A percentile compares a stretch with the other conserved stretches of the same genome.
Evolutionary conservation across 1,140 invertebrate species (phyloP).

Genomic region (Tetramorium simillimum): DNA sequence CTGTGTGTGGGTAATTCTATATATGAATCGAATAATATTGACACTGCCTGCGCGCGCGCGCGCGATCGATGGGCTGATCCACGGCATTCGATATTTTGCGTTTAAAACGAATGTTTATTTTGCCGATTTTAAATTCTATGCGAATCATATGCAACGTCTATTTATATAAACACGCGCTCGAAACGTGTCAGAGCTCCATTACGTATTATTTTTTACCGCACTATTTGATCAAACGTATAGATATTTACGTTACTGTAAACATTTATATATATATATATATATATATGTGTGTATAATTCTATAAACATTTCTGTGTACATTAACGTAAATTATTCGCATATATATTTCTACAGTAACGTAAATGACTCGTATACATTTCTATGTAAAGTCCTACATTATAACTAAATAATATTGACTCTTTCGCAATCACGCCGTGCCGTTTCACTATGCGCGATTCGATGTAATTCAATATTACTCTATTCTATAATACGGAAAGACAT

Average conservation of each 20-base stretch:
- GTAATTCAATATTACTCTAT: slow-evolving; percentile 9
- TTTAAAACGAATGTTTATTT: slow-evolving; percentile 46
- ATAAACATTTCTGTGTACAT: too few species aligned
- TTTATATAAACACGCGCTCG: background rate
- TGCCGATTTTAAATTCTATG: slow-evolving; percentile 34
- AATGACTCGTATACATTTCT: too few species aligned
- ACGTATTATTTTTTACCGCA: background rate
- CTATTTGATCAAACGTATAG: background rate
- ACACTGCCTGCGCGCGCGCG: background rate
- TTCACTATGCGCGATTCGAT: background rate
- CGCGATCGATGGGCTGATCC: slow-evolving; percentile 26
- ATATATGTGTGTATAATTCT: too few species aligned
- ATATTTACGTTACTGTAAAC: background rate
- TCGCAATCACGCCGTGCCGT: slow-evolving; percentile 5
- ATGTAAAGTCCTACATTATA: background rate
- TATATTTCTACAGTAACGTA: too few species aligned
- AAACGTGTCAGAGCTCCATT: background rate
- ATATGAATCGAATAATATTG: slow-evolving; percentile 58
- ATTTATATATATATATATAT: too few species aligned
- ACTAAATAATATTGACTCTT: slow-evolving; percentile 34
- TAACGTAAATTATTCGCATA: too few species aligned
- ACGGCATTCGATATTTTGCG: slow-evolving; percentile 40
- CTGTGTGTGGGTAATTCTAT: slow-evolving; percentile 1
- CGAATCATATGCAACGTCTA: slow-evolving; percentile 11
- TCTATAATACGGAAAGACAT: background rate